These are phyloP conservation scores for Acrobasis consociella DNA, from an alignment of 2,888 invertebrate species.

Conservation along the genomic window DNA sequence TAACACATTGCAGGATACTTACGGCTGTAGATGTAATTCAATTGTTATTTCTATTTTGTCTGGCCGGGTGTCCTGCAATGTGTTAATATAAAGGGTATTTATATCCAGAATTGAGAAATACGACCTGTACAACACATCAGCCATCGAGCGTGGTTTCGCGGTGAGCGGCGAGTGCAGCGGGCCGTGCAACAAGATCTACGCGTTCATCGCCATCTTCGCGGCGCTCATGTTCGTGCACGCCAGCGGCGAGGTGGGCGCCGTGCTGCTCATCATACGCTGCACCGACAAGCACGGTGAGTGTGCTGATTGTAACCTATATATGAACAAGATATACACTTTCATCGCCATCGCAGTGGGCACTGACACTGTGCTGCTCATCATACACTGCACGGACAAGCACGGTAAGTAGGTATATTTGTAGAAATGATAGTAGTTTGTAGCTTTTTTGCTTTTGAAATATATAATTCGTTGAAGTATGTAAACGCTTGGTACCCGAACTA, in stretches of 20 bases:
- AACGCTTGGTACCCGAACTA: no score
- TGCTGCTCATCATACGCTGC: constrained; percentile 94
- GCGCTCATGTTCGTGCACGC: constrained; percentile 95
- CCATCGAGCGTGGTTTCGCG: constrained; percentile 75
- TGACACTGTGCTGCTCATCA: constrained; percentile 94
- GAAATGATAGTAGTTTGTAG: no score
- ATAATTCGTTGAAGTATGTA: constrained; percentile 7
- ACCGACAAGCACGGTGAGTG: constrained; percentile 89
- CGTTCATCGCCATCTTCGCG: constrained; percentile 91
- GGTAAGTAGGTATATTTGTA: constrained; percentile 51
- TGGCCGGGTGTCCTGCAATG: no score
- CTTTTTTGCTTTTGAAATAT: not conserved
- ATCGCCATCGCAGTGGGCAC: no score
- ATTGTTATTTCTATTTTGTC: no score
- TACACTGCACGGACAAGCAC: constrained; percentile 94
- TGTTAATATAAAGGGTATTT: not conserved
- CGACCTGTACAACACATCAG: constrained; percentile 39
- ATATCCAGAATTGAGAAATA: constrained; percentile 52
- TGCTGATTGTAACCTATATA: no score
- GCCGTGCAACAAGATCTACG: constrained; percentile 89
- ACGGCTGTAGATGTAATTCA: no score
- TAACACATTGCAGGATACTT: no score
- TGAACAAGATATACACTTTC: no score
- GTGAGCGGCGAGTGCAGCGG: constrained; percentile 91
- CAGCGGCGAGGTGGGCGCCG: constrained; percentile 95